These are phyloP conservation scores for Grapholita molesta DNA, from an alignment of 1,140 invertebrate species.

Conservation along the genomic window DNA sequence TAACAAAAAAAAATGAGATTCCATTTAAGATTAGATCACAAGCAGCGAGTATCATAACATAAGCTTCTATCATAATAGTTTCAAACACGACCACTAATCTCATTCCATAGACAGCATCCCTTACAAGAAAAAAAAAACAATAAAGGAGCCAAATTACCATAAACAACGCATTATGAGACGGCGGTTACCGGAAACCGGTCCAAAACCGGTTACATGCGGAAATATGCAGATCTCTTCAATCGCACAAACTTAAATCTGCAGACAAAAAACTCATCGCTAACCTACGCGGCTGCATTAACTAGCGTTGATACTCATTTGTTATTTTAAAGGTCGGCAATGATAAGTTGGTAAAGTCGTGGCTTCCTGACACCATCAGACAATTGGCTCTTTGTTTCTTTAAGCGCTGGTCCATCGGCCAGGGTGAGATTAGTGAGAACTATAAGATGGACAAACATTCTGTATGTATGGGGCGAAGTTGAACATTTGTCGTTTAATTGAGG, in stretches of 20 bases:
- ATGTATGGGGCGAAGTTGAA: background rate
- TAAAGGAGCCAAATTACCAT: constrained; percentile 67
- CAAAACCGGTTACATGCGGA: constrained; percentile 56
- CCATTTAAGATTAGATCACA: background rate
- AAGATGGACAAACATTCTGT: constrained; percentile 9
- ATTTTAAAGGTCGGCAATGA: background rate
- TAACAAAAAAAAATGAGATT: background rate
- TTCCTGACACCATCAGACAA: constrained; percentile 57
- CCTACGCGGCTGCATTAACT: background rate
- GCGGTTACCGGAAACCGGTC: constrained; percentile 47
- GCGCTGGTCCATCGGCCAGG: constrained; percentile 42
- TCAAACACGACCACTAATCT: constrained; percentile 59
- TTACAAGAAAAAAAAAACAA: constrained; percentile 46
- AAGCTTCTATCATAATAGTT: background rate
- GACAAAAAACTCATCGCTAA: background rate
- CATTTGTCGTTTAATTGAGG: constrained; percentile 1
- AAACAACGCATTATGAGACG: constrained; percentile 65
- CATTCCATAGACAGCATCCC: constrained; percentile 41
- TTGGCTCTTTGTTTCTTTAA: constrained; percentile 59
- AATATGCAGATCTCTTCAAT: constrained; percentile 44
- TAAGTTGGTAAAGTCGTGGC: constrained; percentile 22
- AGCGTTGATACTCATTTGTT: background rate
- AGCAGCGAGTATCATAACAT: constrained; percentile 3
- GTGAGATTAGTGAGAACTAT: constrained; percentile 31
- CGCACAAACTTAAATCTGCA: background rate